Conservation (phyloP, 2,113 vertebrate genomes). For the Actinemys pallida region DNA sequence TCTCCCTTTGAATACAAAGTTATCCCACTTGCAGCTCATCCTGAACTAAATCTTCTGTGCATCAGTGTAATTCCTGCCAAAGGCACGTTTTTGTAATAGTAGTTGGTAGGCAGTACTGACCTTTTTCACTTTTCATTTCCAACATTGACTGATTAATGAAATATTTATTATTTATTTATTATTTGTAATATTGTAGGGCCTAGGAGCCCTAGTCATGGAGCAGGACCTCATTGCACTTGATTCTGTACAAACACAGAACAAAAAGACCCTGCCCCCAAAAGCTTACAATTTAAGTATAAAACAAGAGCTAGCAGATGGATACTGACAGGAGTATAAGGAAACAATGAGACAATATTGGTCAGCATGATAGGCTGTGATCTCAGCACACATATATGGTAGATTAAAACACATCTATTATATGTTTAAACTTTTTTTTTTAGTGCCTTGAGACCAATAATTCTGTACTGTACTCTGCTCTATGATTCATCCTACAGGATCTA, state of each 20-base stretch:
- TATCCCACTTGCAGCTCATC: not conserved
- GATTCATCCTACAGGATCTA: constrained; percentile 84
- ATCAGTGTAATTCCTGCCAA: not conserved
- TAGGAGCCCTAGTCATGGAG: not conserved
- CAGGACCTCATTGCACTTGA: not conserved
- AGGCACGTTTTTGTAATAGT: not conserved
- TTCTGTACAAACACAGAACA: not conserved
- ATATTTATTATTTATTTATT: not conserved
- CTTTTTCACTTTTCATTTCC: not conserved
- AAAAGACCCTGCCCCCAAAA: not conserved
- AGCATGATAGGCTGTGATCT: not conserved
- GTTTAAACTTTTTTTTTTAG: not conserved
- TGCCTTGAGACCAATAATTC: not conserved
- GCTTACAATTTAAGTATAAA: not conserved
- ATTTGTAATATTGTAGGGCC: not conserved
- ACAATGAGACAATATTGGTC: not conserved
- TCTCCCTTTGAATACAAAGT: not conserved
- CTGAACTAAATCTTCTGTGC: not conserved
- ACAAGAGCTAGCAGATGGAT: not conserved
- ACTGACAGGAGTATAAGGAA: not conserved
- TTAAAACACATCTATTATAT: not conserved
- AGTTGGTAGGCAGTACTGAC: not conserved
- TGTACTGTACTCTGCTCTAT: not conserved
- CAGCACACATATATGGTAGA: not conserved
- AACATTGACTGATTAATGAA: not conserved